phyloP scores from a whole-genome alignment of 2,888 invertebrate species.

The Schizotus pectinicornis region DNA sequence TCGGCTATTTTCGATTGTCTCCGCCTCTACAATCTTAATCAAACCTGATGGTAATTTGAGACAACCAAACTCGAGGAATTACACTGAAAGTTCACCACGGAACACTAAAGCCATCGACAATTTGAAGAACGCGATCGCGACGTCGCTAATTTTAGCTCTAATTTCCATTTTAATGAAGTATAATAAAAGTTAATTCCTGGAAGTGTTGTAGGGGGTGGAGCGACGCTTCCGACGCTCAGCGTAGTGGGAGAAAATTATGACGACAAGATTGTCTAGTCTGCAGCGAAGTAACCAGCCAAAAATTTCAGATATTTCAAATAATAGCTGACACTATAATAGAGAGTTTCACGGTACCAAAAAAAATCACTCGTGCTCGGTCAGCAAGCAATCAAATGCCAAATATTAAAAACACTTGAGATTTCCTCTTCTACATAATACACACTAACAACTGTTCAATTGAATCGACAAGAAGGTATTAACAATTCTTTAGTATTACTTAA shows the following conservation, averaged over 20 bases:
- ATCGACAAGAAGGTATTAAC: no score
- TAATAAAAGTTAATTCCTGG: slow-evolving; percentile 18
- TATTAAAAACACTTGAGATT: neutral
- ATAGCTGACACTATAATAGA: slow-evolving; percentile 22
- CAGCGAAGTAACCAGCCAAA: slow-evolving; percentile 31
- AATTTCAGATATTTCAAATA: slow-evolving; percentile 32
- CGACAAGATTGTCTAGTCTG: slow-evolving; percentile 34
- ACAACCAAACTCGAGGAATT: slow-evolving; percentile 6
- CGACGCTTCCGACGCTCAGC: slow-evolving; percentile 16
- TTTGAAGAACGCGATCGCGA: neutral
- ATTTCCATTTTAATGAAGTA: slow-evolving; percentile 9
- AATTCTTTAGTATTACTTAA: no score
- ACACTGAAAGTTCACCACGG: neutral
- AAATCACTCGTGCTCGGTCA: slow-evolving; percentile 2
- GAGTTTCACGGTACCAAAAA: slow-evolving; percentile 14
- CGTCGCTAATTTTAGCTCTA: slow-evolving; percentile 1
- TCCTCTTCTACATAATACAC: neutral
- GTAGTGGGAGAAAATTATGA: slow-evolving; percentile 31
- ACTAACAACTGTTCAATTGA: neutral
- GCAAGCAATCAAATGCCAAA: slow-evolving; percentile 5
- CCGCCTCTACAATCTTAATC: slow-evolving; percentile 45
- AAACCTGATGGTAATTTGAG: no score
- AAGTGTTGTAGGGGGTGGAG: slow-evolving; percentile 38
- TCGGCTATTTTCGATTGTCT: slow-evolving; percentile 52
- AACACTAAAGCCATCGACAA: neutral